Evolutionary conservation across 2,797 vertebrate genomes (phyloP), one percentile per base, ranked within the genome.

Genomic region (Ficedula albicollis): DNA sequence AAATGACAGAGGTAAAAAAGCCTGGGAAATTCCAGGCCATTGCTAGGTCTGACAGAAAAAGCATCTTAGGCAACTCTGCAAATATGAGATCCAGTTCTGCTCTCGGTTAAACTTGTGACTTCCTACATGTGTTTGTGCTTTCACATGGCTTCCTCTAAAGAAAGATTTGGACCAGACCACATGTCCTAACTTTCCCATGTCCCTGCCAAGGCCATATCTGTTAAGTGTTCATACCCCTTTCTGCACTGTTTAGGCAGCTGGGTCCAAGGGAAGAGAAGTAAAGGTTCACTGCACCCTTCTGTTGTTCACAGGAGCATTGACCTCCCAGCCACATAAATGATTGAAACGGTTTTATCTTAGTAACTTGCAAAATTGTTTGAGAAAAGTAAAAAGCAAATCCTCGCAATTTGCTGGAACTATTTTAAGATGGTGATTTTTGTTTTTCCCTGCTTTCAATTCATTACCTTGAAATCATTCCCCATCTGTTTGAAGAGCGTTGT

Each of bases 141-240:
- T 95, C 93, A 87, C 90, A 75, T 85, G 90, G 55, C 51, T 95
- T 92, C n/a, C 67, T 74, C 84, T 96, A 77, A 87, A 87, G 64
- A 82, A 56, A 82, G 27, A 67, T 49, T 46, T 89, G 62, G 78
- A 46, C 48, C 46, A 48, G 29, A 89, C 29, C 17, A 13, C 2
- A 0, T 46, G 51, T 36, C 52, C 76, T 34, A 22, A 30, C 21
- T 94, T 91, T 83, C 78, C 87, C 21, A 21, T 80, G 51, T 38
- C 60, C 17, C 34, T 55, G 66, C n/a, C 95, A 93, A 93, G 66
- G 92, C 87, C 48, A 1, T 55, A 21, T 78, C 82, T 92, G 18
- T 48, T 67, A 59, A 36, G 32, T 55, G 55, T 48, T 48, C 82
- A 26, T 48, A 32, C 59, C 67, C 77, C 49, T 94, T 89, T 82